These are phyloP conservation scores for Semibalanus balanoides DNA, from an alignment of 1,140 invertebrate species.

Conservation along the genomic window DNA sequence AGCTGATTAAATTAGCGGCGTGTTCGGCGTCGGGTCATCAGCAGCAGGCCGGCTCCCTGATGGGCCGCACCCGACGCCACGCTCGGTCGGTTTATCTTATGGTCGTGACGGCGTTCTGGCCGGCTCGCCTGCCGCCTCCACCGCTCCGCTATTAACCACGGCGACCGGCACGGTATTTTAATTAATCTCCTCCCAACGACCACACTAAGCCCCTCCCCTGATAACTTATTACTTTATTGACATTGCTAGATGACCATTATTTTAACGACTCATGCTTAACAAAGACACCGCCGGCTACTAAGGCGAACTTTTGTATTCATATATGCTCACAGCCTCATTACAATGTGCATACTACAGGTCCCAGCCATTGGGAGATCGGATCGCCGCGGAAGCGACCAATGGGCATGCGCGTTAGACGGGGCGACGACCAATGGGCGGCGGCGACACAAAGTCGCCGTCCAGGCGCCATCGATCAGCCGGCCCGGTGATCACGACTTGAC, in stretches of 20 bases:
- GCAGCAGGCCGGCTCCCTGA: background rate
- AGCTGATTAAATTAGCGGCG: background rate
- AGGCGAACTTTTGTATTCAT: constrained; percentile 1
- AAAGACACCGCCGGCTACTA: constrained; percentile 1
- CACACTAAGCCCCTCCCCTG: background rate
- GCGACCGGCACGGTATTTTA: background rate
- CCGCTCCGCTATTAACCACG: background rate
- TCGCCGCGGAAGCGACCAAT: background rate
- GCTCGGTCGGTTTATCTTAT: background rate
- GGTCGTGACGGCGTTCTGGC: background rate
- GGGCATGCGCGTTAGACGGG: background rate
- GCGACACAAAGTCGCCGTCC: background rate
- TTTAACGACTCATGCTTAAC: constrained; percentile 2
- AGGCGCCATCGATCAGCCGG: background rate
- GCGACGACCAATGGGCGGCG: background rate
- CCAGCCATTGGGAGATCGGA: background rate
- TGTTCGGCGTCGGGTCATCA: background rate
- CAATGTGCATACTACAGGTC: background rate
- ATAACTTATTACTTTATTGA: constrained; percentile 1
- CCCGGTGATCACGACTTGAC: constrained; percentile 1
- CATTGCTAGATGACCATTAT: constrained; percentile 2
- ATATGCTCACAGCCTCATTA: constrained; percentile 2
- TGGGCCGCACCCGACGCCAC: background rate
- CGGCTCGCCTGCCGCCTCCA: background rate
- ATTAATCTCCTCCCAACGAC: background rate